A percentile compares a stretch with the other conserved stretches of the same genome.
Evolutionary conservation across 2,888 invertebrate genomes (phyloP).

Genomic region (Lacanobia oleracea): DNA sequence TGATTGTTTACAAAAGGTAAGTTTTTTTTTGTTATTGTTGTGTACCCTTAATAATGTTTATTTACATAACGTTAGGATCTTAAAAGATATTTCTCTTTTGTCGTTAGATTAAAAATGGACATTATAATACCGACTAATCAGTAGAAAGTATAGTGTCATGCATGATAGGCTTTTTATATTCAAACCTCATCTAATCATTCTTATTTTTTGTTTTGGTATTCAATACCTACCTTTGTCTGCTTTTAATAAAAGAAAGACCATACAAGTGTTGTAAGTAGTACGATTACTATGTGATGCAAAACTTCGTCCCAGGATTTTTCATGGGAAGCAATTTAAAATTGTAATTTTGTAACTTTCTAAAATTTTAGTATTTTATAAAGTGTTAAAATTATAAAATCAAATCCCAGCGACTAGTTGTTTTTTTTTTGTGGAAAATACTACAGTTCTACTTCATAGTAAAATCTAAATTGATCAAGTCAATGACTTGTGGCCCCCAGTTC

Average conservation of each 20-base stretch:
- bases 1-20: constrained; percentile 31
- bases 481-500: constrained; percentile 73
- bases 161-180: background rate
- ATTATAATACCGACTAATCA: constrained; percentile 1
- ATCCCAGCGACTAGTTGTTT: no score
- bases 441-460: constrained; percentile 61
- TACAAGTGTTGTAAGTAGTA: background rate
- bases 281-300: background rate
- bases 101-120: background rate
- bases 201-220: background rate
- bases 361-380: no score
- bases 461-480: constrained; percentile 62
- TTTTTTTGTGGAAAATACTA: background rate
- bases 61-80: constrained; percentile 49
- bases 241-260: background rate
- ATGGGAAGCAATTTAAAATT: background rate
- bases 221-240: constrained; percentile 6
- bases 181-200: background rate
- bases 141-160: background rate
- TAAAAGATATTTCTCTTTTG: constrained; percentile 20
- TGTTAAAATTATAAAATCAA: background rate
- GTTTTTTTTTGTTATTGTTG: constrained; percentile 41
- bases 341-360: background rate
- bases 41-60: constrained; percentile 41
- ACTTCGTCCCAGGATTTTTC: background rate